phyloP scores from a whole-genome alignment of 2,113 vertebrate genomes.

The Epinephelus moara region DNA sequence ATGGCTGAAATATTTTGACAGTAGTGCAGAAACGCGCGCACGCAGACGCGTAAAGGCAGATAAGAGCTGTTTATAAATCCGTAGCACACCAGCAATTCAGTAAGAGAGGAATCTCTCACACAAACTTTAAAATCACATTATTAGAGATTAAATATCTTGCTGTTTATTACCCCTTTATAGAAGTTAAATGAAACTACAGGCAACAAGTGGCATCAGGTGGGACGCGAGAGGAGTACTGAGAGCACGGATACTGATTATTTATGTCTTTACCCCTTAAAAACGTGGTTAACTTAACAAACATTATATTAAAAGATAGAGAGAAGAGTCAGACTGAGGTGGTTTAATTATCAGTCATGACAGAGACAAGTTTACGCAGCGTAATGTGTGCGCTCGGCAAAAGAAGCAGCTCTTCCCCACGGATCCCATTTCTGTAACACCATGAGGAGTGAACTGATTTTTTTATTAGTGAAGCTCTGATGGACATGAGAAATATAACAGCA shows the following conservation, averaged over 20 bases:
- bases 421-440: not conserved
- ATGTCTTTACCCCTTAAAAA: not conserved
- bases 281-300: not conserved
- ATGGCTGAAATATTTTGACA: not conserved
- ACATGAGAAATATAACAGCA: not conserved
- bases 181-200: slow-evolving; percentile 18
- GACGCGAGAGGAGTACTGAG: not conserved
- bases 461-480: not conserved
- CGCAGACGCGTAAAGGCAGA: not conserved
- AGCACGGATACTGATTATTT: not conserved
- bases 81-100: not conserved
- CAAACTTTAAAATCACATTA: not conserved
- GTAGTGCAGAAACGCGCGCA: not conserved
- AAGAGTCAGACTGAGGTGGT: not conserved
- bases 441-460: not conserved
- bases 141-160: not conserved
- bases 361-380: slow-evolving; percentile 12
- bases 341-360: not conserved
- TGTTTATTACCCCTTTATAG: not conserved
- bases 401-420: slow-evolving; percentile 13
- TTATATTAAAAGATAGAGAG: not conserved
- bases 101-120: not conserved
- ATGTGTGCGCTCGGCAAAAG: not conserved
- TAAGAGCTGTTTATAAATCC: not conserved
- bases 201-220: slow-evolving; percentile 68